These are phyloP conservation scores for Sebastes iracundus DNA, from an alignment of 2,797 vertebrate species.

Conservation along the genomic window DNA sequence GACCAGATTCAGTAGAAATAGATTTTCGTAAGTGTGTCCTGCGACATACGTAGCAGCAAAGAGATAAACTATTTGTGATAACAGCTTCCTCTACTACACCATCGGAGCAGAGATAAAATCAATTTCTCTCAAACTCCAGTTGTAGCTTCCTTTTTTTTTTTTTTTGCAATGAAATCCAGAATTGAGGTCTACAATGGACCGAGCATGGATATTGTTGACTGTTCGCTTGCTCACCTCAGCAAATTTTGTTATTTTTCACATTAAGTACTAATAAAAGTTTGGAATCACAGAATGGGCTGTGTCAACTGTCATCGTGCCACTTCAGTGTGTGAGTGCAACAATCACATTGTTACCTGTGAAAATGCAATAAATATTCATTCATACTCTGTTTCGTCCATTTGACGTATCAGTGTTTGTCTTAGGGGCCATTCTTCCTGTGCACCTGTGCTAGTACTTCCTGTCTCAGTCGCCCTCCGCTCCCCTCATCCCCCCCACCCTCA, in stretches of 20 bases:
- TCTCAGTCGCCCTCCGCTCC: conserved; percentile 71
- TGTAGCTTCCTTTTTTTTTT: not conserved
- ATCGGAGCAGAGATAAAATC: conserved; percentile 28
- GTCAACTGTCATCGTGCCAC: not conserved
- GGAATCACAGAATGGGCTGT: not conserved
- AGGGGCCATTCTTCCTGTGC: conserved; percentile 85
- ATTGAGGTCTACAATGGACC: not conserved
- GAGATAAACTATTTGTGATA: conserved; percentile 31
- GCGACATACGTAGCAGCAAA: conserved; percentile 4
- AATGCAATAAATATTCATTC: conserved; percentile 44
- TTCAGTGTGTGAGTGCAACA: not conserved
- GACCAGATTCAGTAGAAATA: not conserved
- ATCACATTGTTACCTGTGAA: conserved; percentile 25
- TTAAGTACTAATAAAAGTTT: not conserved
- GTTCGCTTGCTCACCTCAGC: not conserved
- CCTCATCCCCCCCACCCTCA: conserved; percentile 67
- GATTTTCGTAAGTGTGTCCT: not conserved
- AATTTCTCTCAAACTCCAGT: conserved; percentile 1
- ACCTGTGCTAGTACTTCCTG: conserved; percentile 86
- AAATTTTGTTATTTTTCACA: not conserved
- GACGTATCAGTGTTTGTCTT: conserved; percentile 60
- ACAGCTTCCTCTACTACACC: conserved; percentile 31
- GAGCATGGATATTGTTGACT: not conserved
- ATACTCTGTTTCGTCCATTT: conserved; percentile 28
- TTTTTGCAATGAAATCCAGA: not conserved